A percentile compares a stretch with the other conserved stretches of the same genome.
Conservation (phyloP, 1,140 invertebrate species). For the Oppia nitens region DNA sequence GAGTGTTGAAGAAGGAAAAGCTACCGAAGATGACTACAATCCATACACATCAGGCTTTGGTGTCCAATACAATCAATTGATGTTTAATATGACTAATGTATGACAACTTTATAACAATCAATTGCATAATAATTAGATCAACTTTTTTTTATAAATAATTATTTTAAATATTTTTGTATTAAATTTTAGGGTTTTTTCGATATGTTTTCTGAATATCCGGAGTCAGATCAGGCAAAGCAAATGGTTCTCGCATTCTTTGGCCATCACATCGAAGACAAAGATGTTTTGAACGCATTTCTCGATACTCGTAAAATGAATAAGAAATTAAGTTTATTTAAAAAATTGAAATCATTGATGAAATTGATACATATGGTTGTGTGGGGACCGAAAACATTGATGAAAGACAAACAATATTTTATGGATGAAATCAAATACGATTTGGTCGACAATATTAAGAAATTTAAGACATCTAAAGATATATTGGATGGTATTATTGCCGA, state of each 20-base stretch:
- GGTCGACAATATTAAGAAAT: neutral
- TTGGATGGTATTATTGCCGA: neutral
- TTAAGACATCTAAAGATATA: neutral
- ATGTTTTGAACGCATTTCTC: neutral
- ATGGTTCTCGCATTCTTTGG: slow-evolving; percentile 1
- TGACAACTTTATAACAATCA: too few relatives aligned
- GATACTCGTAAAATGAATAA: neutral
- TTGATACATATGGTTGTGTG: neutral
- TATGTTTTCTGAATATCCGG: slow-evolving; percentile 1
- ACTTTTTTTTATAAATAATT: neutral
- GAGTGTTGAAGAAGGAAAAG: slow-evolving; percentile 1
- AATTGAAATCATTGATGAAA: neutral
- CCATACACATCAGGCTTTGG: neutral
- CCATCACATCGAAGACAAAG: neutral
- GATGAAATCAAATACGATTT: neutral
- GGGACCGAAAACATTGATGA: neutral
- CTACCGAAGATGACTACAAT: slow-evolving; percentile 14
- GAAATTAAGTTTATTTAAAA: neutral
- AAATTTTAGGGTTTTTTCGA: neutral
- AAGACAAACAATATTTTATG: neutral
- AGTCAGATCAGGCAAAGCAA: neutral
- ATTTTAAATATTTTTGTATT: neutral
- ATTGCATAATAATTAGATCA: too few relatives aligned
- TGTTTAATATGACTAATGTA: slow-evolving; percentile 8
- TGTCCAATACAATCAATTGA: slow-evolving; percentile 6